Conservation (phyloP, 2,797 vertebrate species). For the Ceryle rudis region DNA sequence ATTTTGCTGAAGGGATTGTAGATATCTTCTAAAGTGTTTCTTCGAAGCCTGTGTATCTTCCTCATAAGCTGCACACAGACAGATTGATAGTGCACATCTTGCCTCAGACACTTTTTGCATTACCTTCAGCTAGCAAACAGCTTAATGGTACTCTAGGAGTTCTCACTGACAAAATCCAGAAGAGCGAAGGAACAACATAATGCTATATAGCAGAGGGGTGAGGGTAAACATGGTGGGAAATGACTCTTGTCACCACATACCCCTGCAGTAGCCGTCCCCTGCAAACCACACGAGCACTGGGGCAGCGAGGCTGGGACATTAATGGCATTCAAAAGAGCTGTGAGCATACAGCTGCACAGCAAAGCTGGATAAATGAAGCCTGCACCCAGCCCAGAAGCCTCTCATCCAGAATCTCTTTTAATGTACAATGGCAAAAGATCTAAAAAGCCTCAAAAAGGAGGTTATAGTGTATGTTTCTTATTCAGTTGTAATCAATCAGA, state of each 20-base stretch:
- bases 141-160: not conserved
- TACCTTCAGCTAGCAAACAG: not conserved
- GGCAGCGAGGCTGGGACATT: not conserved
- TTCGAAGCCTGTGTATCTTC: not conserved
- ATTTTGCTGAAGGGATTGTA: not conserved
- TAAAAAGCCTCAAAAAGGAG: not conserved
- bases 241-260: not conserved
- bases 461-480: not conserved
- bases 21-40: not conserved
- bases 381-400: not conserved
- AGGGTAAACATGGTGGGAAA: not conserved
- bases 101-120: not conserved
- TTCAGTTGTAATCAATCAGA: not conserved
- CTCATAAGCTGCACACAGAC: not conserved
- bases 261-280: not conserved
- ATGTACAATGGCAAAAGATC: not conserved
- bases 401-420: not conserved
- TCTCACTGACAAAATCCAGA: not conserved
- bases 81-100: not conserved
- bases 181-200: not conserved
- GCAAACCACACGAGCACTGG: not conserved
- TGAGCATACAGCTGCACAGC: not conserved
- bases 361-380: not conserved
- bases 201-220: fast-evolving
- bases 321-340: not conserved